Conservation (phyloP, 2,888 invertebrate genomes). For the Trisateles emortualis region DNA sequence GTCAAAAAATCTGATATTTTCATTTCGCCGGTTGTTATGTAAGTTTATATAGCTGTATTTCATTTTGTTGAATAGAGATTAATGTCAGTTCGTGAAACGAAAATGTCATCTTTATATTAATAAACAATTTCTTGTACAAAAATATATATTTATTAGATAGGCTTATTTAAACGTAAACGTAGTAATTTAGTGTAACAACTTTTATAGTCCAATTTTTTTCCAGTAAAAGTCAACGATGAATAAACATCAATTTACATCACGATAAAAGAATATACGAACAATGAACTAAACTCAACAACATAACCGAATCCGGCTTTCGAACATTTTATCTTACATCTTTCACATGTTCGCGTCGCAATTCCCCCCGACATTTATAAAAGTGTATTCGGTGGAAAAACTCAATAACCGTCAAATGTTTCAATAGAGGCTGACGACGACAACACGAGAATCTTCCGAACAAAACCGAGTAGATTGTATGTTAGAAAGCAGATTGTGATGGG, state of each 20-base stretch:
- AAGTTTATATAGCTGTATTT: slow-evolving; percentile 14
- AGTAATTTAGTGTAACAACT: not conserved
- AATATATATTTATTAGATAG: no score
- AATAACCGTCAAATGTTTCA: slow-evolving; percentile 54
- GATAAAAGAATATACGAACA: slow-evolving; percentile 1
- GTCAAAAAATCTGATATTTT: slow-evolving; percentile 22
- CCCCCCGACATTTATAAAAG: slow-evolving; percentile 31
- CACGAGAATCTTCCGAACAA: slow-evolving; percentile 39
- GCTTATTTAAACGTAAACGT: no score
- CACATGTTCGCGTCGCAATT: slow-evolving; percentile 13
- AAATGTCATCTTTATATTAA: not conserved
- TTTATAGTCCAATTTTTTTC: not conserved
- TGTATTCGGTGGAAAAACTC: slow-evolving; percentile 33
- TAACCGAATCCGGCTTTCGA: not conserved
- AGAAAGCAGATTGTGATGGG: slow-evolving; percentile 24
- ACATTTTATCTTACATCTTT: slow-evolving; percentile 19
- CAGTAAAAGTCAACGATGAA: not conserved
- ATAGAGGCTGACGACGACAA: slow-evolving; percentile 46
- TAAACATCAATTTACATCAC: not conserved
- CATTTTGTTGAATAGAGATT: slow-evolving; percentile 5
- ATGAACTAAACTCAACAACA: not conserved
- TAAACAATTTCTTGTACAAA: no score
- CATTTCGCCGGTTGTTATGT: slow-evolving; percentile 13
- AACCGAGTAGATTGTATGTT: slow-evolving; percentile 43
- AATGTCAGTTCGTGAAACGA: not conserved